phyloP scores from a whole-genome alignment of 92 coral and sea anemone species.

The Porites divaricata region DNA sequence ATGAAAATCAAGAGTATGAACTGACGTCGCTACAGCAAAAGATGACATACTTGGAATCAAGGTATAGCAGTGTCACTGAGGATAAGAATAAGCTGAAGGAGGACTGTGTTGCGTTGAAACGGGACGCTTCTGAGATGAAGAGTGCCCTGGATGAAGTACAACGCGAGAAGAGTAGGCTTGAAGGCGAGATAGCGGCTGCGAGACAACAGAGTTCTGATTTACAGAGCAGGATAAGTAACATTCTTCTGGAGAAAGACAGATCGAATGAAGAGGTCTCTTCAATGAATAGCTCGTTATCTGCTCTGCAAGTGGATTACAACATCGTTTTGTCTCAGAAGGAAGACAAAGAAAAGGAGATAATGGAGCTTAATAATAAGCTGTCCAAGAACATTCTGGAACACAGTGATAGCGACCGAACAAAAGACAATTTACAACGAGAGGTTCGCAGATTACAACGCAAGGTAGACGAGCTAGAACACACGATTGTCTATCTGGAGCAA shows the following conservation, averaged over 20 bases:
- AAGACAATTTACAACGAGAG: constrained; percentile 53
- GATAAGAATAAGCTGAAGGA: constrained; percentile 69
- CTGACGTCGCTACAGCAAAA: constrained; percentile 60
- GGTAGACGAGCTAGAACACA: constrained; percentile 63
- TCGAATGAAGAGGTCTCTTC: constrained; percentile 56
- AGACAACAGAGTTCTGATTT: constrained; percentile 67
- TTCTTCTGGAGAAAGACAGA: constrained; percentile 65
- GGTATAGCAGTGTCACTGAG: constrained; percentile 48
- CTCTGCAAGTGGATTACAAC: constrained; percentile 66
- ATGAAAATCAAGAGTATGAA: constrained; percentile 65
- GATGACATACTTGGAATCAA: constrained; percentile 48
- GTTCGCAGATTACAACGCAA: constrained; percentile 47
- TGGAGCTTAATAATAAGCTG: constrained; percentile 57
- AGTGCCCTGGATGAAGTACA: constrained; percentile 59
- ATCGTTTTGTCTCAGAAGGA: constrained; percentile 55
- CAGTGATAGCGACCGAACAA: constrained; percentile 56
- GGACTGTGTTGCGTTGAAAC: constrained; percentile 57
- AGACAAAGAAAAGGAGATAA: constrained; percentile 64
- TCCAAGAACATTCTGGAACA: constrained; percentile 67
- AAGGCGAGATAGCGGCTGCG: constrained; percentile 58
- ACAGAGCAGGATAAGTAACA: constrained; percentile 45
- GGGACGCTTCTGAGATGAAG: constrained; percentile 71
- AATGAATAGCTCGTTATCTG: constrained; percentile 53
- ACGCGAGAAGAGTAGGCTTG: constrained; percentile 67
- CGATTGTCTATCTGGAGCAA: constrained; percentile 52